phyloP scores from a whole-genome alignment of 2,888 invertebrate genomes.

The Bombylius discolor region DNA sequence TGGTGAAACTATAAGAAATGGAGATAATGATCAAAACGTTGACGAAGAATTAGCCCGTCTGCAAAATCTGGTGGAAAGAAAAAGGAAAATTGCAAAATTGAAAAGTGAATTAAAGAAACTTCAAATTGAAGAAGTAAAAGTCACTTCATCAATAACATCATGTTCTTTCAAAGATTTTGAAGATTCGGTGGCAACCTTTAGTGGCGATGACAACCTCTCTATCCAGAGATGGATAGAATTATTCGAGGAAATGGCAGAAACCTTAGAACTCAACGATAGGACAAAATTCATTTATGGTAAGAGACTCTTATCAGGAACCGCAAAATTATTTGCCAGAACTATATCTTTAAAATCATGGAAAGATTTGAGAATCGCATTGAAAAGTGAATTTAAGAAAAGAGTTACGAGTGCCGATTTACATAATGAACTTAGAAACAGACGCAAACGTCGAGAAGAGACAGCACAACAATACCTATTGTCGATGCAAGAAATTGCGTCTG shows the following conservation, averaged over 20 bases:
- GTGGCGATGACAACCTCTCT: neutral
- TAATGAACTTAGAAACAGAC: neutral
- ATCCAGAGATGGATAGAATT: neutral
- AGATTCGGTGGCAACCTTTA: neutral
- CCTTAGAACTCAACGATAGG: neutral
- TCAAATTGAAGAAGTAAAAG: neutral
- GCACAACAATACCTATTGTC: neutral
- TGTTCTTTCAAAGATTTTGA: neutral
- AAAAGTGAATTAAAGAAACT: neutral
- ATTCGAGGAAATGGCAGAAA: constrained; percentile 1
- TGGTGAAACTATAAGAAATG: too few species aligned
- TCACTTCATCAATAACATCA: too few species aligned
- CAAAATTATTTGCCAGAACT: neutral
- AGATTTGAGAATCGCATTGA: neutral
- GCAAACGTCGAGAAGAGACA: neutral
- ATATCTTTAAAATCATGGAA: neutral
- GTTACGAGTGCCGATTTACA: neutral
- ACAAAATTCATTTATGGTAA: neutral
- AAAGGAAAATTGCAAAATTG: too few species aligned
- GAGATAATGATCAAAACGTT: too few species aligned
- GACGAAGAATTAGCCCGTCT: too few species aligned
- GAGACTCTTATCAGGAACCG: neutral
- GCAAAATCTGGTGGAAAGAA: too few species aligned
- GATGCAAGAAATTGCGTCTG: neutral
- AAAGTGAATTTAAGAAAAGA: neutral